Percentiles rank a stretch among this genome's conserved stretches.
Evolutionary conservation across 2,888 invertebrate species (phyloP).

Genomic region (Lasioglossum leucozonium): DNA sequence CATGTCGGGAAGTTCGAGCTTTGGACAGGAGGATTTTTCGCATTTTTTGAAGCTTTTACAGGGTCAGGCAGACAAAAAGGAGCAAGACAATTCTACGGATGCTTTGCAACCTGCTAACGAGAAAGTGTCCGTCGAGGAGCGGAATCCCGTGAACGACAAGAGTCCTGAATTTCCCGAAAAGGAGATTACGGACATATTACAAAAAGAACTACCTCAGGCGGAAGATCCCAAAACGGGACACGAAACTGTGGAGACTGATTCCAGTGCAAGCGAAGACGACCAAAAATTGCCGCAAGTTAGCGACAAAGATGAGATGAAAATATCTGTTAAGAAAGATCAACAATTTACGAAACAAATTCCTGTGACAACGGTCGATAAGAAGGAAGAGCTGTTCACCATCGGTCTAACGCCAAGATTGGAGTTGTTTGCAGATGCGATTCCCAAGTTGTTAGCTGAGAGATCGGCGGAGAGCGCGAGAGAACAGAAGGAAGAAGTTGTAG

Average conservation of each 20-base stretch:
- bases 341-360: slow-evolving; percentile 59
- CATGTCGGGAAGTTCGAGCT: slow-evolving; percentile 81
- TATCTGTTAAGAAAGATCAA: slow-evolving; percentile 57
- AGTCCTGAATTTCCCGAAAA: slow-evolving; percentile 81
- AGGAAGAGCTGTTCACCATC: slow-evolving; percentile 79
- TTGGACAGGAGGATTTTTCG: slow-evolving; percentile 82
- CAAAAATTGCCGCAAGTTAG: slow-evolving; percentile 38
- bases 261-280: slow-evolving; percentile 55
- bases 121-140: slow-evolving; percentile 32
- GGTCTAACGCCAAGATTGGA: slow-evolving; percentile 81
- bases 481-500: slow-evolving; percentile 43
- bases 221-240: slow-evolving; percentile 49
- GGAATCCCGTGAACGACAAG: slow-evolving; percentile 66
- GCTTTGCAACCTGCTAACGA: slow-evolving; percentile 58
- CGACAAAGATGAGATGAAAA: slow-evolving; percentile 53
- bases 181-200: slow-evolving; percentile 80
- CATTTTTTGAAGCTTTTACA: slow-evolving; percentile 81
- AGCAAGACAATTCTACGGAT: slow-evolving; percentile 62
- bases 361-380: slow-evolving; percentile 65
- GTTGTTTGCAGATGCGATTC: slow-evolving; percentile 82
- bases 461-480: slow-evolving; percentile 70
- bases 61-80: slow-evolving; percentile 74
- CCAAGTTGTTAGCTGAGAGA: slow-evolving; percentile 81
- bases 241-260: slow-evolving; percentile 74
- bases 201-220: slow-evolving; percentile 73